Conservation (phyloP, 2,888 invertebrate genomes). For the Phengaris arion region DNA sequence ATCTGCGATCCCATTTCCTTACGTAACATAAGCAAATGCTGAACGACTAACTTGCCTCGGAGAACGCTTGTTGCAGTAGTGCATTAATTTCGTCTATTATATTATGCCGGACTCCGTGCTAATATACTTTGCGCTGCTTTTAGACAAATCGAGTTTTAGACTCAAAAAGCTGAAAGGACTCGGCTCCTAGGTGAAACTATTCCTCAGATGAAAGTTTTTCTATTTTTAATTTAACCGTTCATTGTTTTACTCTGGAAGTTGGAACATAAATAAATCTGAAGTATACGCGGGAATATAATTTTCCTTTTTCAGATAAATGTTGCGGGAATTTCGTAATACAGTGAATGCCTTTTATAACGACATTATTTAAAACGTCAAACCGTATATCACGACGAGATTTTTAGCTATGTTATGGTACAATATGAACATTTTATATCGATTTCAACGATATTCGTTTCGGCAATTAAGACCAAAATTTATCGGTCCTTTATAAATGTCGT, state of each 20-base stretch:
- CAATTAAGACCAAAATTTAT: too few relatives aligned
- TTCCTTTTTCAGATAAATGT: not conserved
- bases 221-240: not conserved
- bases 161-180: slow-evolving; percentile 12
- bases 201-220: not conserved
- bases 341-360: too few relatives aligned
- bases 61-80: not conserved
- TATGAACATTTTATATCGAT: too few relatives aligned
- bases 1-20: not conserved
- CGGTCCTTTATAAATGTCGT: too few relatives aligned
- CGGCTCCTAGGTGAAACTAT: not conserved
- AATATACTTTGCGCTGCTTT: not conserved
- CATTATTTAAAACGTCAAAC: too few relatives aligned
- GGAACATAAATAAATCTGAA: not conserved
- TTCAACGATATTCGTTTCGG: too few relatives aligned
- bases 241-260: slow-evolving; percentile 12
- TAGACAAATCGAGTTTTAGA: slow-evolving; percentile 14
- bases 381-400: too few relatives aligned
- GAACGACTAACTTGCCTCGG: not conserved
- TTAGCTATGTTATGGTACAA: too few relatives aligned
- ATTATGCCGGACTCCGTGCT: not conserved
- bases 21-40: not conserved
- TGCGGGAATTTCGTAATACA: not conserved
- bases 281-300: slow-evolving; percentile 6
- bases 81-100: slow-evolving; percentile 20